These are phyloP conservation scores for Notarius quadriscutis DNA, from an alignment of 2,113 vertebrate species.

Conservation along the genomic window DNA sequence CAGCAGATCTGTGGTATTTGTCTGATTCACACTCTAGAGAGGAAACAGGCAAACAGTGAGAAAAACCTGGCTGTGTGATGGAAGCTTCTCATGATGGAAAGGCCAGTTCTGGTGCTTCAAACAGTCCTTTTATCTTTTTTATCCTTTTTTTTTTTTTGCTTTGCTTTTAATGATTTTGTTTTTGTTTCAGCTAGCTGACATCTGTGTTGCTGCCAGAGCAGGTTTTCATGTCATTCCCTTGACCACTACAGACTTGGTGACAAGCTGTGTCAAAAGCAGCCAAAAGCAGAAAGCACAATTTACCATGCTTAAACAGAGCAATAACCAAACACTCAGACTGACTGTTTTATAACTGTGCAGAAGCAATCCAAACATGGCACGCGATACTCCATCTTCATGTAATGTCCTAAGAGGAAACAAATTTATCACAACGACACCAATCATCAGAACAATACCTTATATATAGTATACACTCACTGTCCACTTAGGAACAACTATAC, in stretches of 20 bases:
- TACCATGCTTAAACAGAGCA: neutral
- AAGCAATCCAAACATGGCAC: conserved; percentile 15
- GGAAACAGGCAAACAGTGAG: conserved; percentile 5
- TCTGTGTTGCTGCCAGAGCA: conserved; percentile 12
- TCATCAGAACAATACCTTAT: neutral
- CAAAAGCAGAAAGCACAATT: conserved; percentile 27
- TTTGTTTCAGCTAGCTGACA: conserved; percentile 42
- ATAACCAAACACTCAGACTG: neutral
- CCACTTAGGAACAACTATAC: no score
- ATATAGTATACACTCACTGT: neutral
- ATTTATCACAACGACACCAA: conserved; percentile 29
- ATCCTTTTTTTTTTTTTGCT: conserved; percentile 14
- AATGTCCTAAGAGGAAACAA: conserved; percentile 3
- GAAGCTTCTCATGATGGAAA: conserved; percentile 10
- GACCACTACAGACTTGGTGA: conserved; percentile 36
- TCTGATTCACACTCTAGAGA: conserved; percentile 3
- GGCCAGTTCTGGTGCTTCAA: conserved; percentile 20
- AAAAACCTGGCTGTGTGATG: conserved; percentile 14
- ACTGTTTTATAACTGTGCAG: neutral
- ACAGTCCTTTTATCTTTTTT: conserved; percentile 31
- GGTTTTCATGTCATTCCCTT: conserved; percentile 33
- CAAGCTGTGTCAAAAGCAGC: conserved; percentile 32
- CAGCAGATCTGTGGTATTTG: neutral
- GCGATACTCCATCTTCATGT: neutral
- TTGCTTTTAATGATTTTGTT: conserved; percentile 46